Evolutionary conservation across 2,113 vertebrate species (phyloP).

Genomic region (Micronycteris hirsuta): DNA sequence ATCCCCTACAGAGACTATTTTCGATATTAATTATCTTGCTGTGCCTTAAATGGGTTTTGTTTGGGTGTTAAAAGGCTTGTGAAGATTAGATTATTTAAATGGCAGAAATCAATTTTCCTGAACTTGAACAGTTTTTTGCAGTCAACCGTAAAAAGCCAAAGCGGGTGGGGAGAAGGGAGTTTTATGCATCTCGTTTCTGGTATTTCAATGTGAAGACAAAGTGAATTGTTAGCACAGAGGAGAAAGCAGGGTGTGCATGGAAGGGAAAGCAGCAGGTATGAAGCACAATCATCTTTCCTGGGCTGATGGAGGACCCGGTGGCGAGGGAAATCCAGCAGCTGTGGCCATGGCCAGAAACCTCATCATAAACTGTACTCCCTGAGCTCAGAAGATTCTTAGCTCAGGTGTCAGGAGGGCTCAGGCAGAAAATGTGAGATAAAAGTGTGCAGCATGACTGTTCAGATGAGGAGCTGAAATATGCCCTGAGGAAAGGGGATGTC

Average conservation of each 20-base stretch:
- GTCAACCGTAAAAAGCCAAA: conserved; percentile 63
- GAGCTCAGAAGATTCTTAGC: background rate
- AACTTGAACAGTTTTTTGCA: conserved; percentile 68
- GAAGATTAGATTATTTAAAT: conserved; percentile 82
- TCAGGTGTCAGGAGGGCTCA: background rate
- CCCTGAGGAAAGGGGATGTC: background rate
- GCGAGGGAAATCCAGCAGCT: background rate
- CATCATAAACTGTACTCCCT: background rate
- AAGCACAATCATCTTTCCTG: background rate
- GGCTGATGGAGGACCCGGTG: background rate
- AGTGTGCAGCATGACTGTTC: background rate
- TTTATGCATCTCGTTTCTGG: background rate
- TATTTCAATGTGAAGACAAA: conserved; percentile 23
- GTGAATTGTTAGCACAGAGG: background rate
- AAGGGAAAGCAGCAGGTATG: background rate
- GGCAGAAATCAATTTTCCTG: conserved; percentile 77
- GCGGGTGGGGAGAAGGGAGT: background rate
- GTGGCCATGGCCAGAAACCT: background rate
- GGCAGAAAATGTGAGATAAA: background rate
- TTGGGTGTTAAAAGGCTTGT: conserved; percentile 77
- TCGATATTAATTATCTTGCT: conserved; percentile 81
- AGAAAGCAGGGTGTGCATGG: background rate
- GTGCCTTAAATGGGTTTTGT: conserved; percentile 78
- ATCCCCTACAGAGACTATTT: conserved; percentile 75
- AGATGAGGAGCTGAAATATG: background rate